These are phyloP conservation scores for Sarcophaga caerulescens DNA, from an alignment of 2,888 invertebrate genomes.

Conservation along the genomic window DNA sequence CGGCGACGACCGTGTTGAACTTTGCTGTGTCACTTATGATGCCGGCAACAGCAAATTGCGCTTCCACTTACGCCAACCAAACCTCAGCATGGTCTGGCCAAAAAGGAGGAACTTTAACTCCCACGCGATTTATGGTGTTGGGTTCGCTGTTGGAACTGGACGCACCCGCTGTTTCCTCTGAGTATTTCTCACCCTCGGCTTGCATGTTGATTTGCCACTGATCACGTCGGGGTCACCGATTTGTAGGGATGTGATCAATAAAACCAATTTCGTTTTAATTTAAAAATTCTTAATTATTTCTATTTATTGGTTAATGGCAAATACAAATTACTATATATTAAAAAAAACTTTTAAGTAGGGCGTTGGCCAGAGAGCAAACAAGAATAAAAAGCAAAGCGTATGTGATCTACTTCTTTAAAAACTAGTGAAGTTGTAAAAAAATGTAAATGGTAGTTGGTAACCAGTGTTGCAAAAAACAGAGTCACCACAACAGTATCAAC, in stretches of 20 bases:
- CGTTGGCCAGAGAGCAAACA: too few relatives aligned
- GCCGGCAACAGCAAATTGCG: slow-evolving; percentile 68
- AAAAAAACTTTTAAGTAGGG: too few relatives aligned
- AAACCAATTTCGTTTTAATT: too few relatives aligned
- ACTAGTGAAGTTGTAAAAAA: neutral
- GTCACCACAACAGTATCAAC: too few relatives aligned
- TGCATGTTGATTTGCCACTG: neutral
- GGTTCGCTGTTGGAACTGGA: neutral
- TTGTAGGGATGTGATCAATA: too few relatives aligned
- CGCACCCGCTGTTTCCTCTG: neutral
- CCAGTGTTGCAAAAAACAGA: too few relatives aligned
- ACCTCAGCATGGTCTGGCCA: slow-evolving; percentile 70
- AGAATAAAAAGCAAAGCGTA: too few relatives aligned
- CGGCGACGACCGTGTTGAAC: slow-evolving; percentile 69
- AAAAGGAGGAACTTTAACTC: slow-evolving; percentile 70
- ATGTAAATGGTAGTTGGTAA: neutral
- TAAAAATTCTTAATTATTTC: too few relatives aligned
- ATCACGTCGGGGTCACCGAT: neutral
- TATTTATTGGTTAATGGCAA: too few relatives aligned
- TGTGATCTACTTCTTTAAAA: too few relatives aligned
- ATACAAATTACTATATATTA: too few relatives aligned
- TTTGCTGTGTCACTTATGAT: slow-evolving; percentile 70
- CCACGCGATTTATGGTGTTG: slow-evolving; percentile 14
- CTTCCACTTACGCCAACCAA: slow-evolving; percentile 73
- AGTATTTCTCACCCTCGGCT: neutral